Base-by-base conservation (phyloP, 2,888 invertebrate genomes). In the Oxytorus armatus region DNA sequence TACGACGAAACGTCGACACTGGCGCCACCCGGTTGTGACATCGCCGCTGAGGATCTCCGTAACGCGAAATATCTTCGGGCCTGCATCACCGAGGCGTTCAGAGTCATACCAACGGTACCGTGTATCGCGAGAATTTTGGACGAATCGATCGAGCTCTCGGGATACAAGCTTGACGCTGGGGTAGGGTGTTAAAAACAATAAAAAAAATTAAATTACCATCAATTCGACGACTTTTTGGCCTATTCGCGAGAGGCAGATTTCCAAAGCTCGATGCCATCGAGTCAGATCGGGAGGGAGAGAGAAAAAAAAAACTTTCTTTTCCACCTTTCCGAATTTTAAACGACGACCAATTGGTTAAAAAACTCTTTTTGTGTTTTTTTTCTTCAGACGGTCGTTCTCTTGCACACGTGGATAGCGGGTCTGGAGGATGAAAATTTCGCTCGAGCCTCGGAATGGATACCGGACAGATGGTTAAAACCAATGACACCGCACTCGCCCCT, bases 401-500 rank as follows among this genome's bases (percentile, higher is more conserved):
- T 96, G 65, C 97, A 98, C 88, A 96, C 96, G 1, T 96, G 96
- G 91, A 94, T 96, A n/a, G 96, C 97, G 0, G 96, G 97, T 84
- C 93, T 95, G 74, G 94, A 95, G 77, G 95, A 96, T 61, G 93
- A 93, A 83, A 96, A 97, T 92, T 97, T 97, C 90, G 93, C 94
- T 87, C 92, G 95, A 49, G 95, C 97, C 3, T 92, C 92, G 16
- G 93, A 95, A 83, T 97, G 95, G 89, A 90, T 93, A 4, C 97
- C 97, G 0, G 97, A 97, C 88, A 93, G 97, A 47, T 97, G 97
- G 97, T 87, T 96, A 23, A 87, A 87, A 85, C 91, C 88, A 3
- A 92, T 92, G 85, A 92, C 91, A 53, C 93, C 94, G 79, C 88
- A 92, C 84, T 94, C 95, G 5, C 93, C 95, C 0, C 93, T 93